Evolutionary conservation across 2,797 vertebrate species (phyloP), one percentile per base, ranked within the genome.

Genomic region (Capromys pilorides): DNA sequence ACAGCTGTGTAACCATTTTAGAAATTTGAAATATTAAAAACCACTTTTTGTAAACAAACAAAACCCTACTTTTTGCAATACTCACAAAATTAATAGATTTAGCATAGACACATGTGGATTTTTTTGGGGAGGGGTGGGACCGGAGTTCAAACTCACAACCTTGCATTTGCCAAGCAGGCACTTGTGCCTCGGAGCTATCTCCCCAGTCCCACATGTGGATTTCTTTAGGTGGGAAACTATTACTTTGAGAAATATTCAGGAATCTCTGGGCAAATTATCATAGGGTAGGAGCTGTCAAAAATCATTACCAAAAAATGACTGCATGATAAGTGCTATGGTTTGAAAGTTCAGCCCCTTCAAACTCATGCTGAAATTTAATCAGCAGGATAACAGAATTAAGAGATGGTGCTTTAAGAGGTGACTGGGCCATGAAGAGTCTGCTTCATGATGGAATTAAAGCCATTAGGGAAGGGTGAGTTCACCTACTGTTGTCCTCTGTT

Each of bases 21-120:
- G 49, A 90, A 71, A 80, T 84, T 67, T 90, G 21, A 96, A 77
- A 90, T 39, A 89, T 64, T 87, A 88, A 78, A 85, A 89, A 90
- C 85, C n/a, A 87, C 9, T 54, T 86, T 36, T 49, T 39, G 1
- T 86, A 90, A 64, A 80, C 69, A 69, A 92, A 75, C 2, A 78
- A 83, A n/a, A 91, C 84, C 24, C 13, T 7, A 16, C 28, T 78
- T 51, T 77, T 49, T 77, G 45, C 31, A 77, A 78, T 78, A 51
- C 33, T 93, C 9, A 24, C 18, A 36, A 61, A 33, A 86, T 59
- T 41, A 51, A 69, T 59, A 92, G 39, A 80, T 62, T 81, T 66
- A 81, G 59, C 24, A 66, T 78, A 57, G 51, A 54, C 21, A 9
- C 21, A 87, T 19, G 11, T 54, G 49, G 19, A 6, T 57, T 85